Evolutionary conservation across 2,797 vertebrate species (phyloP), one percentile per base, ranked within the genome.

Genomic region (Sebastes goodei): DNA sequence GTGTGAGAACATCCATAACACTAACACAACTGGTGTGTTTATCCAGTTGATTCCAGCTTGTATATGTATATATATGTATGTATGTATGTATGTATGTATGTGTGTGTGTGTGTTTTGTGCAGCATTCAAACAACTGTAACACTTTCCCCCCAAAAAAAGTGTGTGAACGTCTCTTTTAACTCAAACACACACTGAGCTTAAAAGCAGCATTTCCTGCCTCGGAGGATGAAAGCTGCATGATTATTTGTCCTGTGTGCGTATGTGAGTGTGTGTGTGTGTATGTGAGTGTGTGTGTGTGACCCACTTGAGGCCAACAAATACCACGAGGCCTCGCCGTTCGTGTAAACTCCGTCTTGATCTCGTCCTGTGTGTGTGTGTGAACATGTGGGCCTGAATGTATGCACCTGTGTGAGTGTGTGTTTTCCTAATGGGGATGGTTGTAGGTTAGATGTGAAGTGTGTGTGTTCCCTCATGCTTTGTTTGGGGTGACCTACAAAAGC

Each of bases 151-250:
- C 5, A 1, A 35, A 55, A 55, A 69, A 55, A 78, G 63, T 67
- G 64, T 71, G 57, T 38, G 70, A 81, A 74, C 73, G 64, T 6
- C 29, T 76, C 76, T 89, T 82, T 89, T 74, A 90, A 86, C 68
- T 92, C 82, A 86, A 87, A 88, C 81, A 88, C 86, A 80, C 83
- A 62, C 10, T 4, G 53, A 81, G 81, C 85, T 89, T 90, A 91
- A 93, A 92, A 87, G 92, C 87, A 89, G 92, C 92, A 91, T 94
- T 94, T 94, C 93, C 93, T 92, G 90, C 90, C 87, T 81, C 30
- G 53, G 81, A 88, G 89, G 90, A 91, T 91, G 85, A 92, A 93
- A 94, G 91, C 87, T 74, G 73, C 80, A 80, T 89, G 89, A 93
- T 91, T 92, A 90, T 93, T 91, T 93, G 85, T 91, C 79, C 82